phyloP scores from a whole-genome alignment of 2,113 vertebrate genomes.

The Gambusia holbrooki region DNA sequence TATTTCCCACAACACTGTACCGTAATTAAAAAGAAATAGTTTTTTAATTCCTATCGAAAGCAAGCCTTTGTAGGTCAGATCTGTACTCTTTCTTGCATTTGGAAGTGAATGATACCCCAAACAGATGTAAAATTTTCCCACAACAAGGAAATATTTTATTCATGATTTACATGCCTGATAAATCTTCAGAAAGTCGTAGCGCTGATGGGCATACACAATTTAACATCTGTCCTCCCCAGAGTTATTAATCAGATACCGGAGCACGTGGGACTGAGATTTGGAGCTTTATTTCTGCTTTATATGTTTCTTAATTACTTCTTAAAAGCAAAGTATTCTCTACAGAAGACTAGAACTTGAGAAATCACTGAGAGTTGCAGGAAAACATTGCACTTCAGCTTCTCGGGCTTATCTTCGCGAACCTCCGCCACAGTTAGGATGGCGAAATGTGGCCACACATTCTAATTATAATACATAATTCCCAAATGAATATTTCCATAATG shows the following conservation, averaged over 20 bases:
- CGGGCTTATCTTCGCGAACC: slow-evolving; percentile 9
- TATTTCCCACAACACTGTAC: background rate
- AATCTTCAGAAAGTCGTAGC: slow-evolving; percentile 81
- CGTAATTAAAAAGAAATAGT: background rate
- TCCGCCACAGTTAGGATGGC: slow-evolving; percentile 17
- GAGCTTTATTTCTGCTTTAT: slow-evolving; percentile 69
- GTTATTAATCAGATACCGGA: slow-evolving; percentile 77
- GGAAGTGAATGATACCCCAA: slow-evolving; percentile 67
- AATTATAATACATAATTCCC: slow-evolving; percentile 72
- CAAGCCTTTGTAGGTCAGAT: slow-evolving; percentile 59
- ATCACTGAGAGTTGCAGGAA: slow-evolving; percentile 18
- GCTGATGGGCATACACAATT: slow-evolving; percentile 85
- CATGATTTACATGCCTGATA: slow-evolving; percentile 84
- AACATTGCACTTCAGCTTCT: slow-evolving; percentile 19
- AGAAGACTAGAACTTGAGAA: slow-evolving; percentile 45
- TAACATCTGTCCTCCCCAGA: slow-evolving; percentile 82
- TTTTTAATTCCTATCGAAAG: slow-evolving; percentile 40
- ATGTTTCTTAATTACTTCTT: slow-evolving; percentile 76
- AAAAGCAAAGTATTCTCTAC: slow-evolving; percentile 64
- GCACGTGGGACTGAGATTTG: slow-evolving; percentile 69
- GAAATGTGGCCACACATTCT: slow-evolving; percentile 55
- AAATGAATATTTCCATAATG: slow-evolving; percentile 75
- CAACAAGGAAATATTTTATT: slow-evolving; percentile 84
- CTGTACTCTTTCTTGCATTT: slow-evolving; percentile 59
- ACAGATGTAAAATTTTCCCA: slow-evolving; percentile 81